Conservation (phyloP, 2,888 invertebrate genomes). For the Eulithis prunata region DNA sequence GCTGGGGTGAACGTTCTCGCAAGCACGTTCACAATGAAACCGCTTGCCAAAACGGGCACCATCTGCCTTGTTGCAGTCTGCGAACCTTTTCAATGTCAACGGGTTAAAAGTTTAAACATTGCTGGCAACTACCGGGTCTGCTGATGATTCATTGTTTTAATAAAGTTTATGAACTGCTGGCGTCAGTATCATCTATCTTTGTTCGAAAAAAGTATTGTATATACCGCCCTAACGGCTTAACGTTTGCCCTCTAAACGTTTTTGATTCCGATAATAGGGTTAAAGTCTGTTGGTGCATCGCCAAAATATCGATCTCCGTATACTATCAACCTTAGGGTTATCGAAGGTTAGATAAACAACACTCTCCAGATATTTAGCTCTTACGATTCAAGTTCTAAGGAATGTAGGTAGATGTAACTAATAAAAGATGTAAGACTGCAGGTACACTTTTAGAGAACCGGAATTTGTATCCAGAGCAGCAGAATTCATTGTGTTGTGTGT, state of each 20-base stretch:
- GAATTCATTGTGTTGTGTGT: slow-evolving; percentile 22
- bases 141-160: slow-evolving; percentile 30
- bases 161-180: slow-evolving; percentile 10
- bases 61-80: slow-evolving; percentile 48
- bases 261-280: slow-evolving; percentile 16
- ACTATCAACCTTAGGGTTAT: slow-evolving; percentile 3
- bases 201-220: slow-evolving; percentile 8
- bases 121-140: slow-evolving; percentile 10
- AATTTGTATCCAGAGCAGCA: slow-evolving; percentile 8
- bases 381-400: neutral
- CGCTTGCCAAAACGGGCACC: slow-evolving; percentile 70
- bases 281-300: slow-evolving; percentile 12
- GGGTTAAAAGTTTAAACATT: slow-evolving; percentile 39
- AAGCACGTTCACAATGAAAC: slow-evolving; percentile 60
- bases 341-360: slow-evolving; percentile 4
- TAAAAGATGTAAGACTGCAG: neutral
- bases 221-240: slow-evolving; percentile 2
- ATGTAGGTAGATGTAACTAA: neutral
- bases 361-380: neutral
- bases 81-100: slow-evolving; percentile 54
- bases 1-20: slow-evolving; percentile 71
- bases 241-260: slow-evolving; percentile 14
- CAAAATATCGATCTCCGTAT: slow-evolving; percentile 7
- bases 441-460: slow-evolving; percentile 6
- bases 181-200: slow-evolving; percentile 9